Percentiles rank a stretch among this genome's conserved stretches.
Evolutionary conservation across 1,140 invertebrate species (phyloP).

Genomic region (Aethina tumida): DNA sequence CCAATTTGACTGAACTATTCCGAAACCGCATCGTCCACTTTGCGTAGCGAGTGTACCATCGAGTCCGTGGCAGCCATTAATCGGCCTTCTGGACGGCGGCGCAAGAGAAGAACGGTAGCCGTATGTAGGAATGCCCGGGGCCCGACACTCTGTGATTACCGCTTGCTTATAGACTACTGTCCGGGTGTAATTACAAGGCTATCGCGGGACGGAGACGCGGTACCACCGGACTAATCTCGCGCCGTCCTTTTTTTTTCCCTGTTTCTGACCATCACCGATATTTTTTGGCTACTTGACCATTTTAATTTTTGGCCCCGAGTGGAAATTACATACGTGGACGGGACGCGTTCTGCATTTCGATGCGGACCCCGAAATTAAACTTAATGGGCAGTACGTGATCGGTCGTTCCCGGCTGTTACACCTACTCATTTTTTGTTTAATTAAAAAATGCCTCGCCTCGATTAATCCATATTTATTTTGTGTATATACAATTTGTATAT

Average conservation of each 20-base stretch:
- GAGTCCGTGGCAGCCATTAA: no score
- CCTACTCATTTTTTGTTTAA: constrained; percentile 9
- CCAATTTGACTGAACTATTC: no score
- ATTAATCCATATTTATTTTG: background rate
- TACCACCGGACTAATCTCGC: background rate
- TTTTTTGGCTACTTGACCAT: constrained; percentile 10
- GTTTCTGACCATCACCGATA: background rate
- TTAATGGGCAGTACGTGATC: constrained; percentile 11
- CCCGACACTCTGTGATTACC: no score
- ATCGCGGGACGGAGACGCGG: background rate
- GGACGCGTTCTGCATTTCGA: no score
- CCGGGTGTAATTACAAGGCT: background rate
- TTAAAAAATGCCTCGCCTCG: constrained; percentile 2
- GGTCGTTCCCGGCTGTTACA: background rate
- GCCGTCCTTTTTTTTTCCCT: background rate
- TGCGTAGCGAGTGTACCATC: no score
- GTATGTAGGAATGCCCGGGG: no score
- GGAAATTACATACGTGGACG: constrained; percentile 11
- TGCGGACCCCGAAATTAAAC: constrained; percentile 9
- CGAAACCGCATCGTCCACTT: no score
- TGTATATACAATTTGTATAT: constrained; percentile 8
- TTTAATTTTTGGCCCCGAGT: constrained; percentile 8
- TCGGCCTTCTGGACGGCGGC: no score
- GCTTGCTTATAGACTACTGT: no score
- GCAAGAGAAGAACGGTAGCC: no score